A percentile compares a stretch with the other conserved stretches of the same genome.
These are phyloP conservation scores for Pogonocherus hispidulus DNA, from an alignment of 2,888 invertebrate genomes.

Conservation along the genomic window DNA sequence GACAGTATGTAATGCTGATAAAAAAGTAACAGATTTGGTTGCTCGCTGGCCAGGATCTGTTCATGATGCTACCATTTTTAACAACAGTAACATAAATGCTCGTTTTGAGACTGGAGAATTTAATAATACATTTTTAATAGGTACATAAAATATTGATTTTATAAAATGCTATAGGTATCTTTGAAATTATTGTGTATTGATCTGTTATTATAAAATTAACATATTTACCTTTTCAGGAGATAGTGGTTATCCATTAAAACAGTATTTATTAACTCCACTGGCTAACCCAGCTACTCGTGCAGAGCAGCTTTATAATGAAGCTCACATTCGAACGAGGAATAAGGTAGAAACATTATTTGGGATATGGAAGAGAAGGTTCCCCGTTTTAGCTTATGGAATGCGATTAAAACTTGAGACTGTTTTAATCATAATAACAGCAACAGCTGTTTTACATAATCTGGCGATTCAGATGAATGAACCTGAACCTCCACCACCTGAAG, in stretches of 20 bases:
- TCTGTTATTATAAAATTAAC: background rate
- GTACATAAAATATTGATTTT: background rate
- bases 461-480: conserved; percentile 18
- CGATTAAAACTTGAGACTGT: conserved; percentile 25
- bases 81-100: conserved; percentile 12
- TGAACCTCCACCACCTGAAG: conserved; percentile 33
- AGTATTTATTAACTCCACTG: conserved; percentile 16
- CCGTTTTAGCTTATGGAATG: conserved; percentile 33
- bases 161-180: background rate
- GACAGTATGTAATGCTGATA: conserved; percentile 46
- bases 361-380: conserved; percentile 60
- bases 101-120: conserved; percentile 12
- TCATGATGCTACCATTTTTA: conserved; percentile 45
- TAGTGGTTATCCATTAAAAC: conserved; percentile 24
- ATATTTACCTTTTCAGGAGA: conserved; percentile 14
- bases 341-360: conserved; percentile 46
- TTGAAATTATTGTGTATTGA: background rate
- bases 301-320: conserved; percentile 14
- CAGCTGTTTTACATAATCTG: conserved; percentile 36
- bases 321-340: conserved; percentile 20
- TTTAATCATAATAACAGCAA: conserved; percentile 29
- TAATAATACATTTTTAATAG: background rate
- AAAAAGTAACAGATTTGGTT: conserved; percentile 48
- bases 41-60: conserved; percentile 45
- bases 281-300: conserved; percentile 10